Base-by-base conservation (phyloP, 2,797 vertebrate genomes). In the Tachyglossus aculeatus region DNA sequence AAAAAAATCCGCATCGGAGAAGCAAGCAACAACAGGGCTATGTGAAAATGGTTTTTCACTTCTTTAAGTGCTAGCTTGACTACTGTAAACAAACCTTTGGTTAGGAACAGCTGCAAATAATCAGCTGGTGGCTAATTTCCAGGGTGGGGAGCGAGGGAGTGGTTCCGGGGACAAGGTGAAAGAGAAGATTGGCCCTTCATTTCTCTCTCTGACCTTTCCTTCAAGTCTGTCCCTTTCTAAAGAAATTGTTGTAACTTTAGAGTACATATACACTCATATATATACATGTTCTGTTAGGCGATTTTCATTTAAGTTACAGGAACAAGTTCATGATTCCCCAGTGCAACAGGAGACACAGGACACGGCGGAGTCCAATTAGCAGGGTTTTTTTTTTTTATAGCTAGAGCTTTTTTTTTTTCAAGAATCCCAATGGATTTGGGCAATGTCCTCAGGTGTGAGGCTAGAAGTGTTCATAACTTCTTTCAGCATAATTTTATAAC, bases 401-500 rank as follows among this genome's bases (percentile, higher is more conserved):
- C 69, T 75, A 68, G 64, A 47, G 53, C 77, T 86, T 86, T 89
- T 86, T 84, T 39, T 16, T 33, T 31, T 21, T 24, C 29, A 83
- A 65, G 81, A 81, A 86, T 89, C 82, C 82, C 83, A 72, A 34
- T 82, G 84, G 88, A 76, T 82, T 82, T 82, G 73, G 83, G 70
- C 59, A 79, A 77, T 80, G 61, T 86, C 82, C 82, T 89, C 88
- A 91, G 89, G 91, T 91, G 88, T 82, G 81, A 85, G 80, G 83
- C 56, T 59, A 67, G 72, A 60, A 71, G 78, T 76, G 71, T 73
- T 80, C 83, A 40, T 62, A 60, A 83, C 76, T 68, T 71, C 68
- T 83, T 69, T 85, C 78, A 75, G 74, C 85, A 89, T 86, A 91
- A 92, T 92, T 90, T 93, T 90, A 93, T 93, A 93, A 89, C 77